Base-by-base conservation (phyloP, 2,888 invertebrate species). In the Fragum sueziense region DNA sequence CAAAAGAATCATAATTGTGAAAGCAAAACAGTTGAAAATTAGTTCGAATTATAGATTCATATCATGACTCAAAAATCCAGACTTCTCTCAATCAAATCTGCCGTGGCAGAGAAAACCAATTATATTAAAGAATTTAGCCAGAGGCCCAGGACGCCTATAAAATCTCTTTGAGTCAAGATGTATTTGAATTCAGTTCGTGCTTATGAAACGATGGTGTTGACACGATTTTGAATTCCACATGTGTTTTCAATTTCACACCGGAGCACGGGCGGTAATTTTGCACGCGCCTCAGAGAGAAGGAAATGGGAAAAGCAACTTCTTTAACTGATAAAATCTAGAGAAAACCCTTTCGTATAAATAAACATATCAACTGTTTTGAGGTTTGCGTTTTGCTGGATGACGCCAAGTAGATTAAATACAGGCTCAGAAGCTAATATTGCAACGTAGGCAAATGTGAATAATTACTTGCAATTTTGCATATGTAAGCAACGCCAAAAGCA, bases 181-280 rank as follows among this genome's bases (percentile, higher is more conserved):
- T 33, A 61, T 27, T 61, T 61, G 31, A 61, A 61, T 61, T 61
- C 61, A 20, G 17, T 61, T 6, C 61, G 27, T 29, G 61, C 61
- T 61, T 61, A 61, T 61, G 33, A 61, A 61, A 61, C 61, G 37
- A 41, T 51, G 37, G 25, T 79, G 84, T 84, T 84, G 84, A 84
- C 84, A 84, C 79, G 79, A 79, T 67, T 67, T 76, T 84, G 68
- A 79, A 76, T 37, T 51, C 68, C 67, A 62, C 80, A 84, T 84
- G 79, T 84, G 84, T 80, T 84, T 84, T 76, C 74, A 79, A 84
- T 84, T 84, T 76, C 70, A n/a, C 54, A 37, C 33, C 61, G 68
- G 57, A 70, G 54, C 59, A 69, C 76, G 76, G 80, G 76, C 76
- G 76, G 79, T 84, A 76, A 79, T 79, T 84, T 79, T 80, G 84